Percentiles rank a stretch among this genome's conserved stretches.
phyloP scores from a whole-genome alignment of 2,113 vertebrate species.

The Hystrix cristata region DNA sequence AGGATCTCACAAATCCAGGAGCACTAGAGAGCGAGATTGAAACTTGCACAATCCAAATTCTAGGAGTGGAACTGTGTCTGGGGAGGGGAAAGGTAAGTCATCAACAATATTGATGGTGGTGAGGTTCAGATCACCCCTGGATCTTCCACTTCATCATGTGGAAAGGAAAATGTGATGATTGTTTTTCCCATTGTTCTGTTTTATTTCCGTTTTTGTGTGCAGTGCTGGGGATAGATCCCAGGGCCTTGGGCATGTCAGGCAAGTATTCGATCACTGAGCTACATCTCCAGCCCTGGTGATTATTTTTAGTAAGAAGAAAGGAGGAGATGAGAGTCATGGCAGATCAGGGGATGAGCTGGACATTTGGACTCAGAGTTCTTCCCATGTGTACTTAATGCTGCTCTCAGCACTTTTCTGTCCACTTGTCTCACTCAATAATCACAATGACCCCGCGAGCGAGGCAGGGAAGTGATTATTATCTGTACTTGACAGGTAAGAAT shows the following conservation, averaged over 20 bases:
- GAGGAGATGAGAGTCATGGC: background rate
- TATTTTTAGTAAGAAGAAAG: conserved; percentile 44
- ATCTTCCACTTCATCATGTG: background rate
- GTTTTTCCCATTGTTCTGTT: background rate
- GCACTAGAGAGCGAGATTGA: background rate
- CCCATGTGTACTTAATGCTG: conserved; percentile 54
- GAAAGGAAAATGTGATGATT: background rate
- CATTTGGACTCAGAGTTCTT: background rate
- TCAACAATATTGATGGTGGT: background rate
- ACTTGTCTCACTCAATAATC: conserved; percentile 45
- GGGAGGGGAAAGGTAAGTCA: background rate
- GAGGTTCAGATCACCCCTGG: background rate
- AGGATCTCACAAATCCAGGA: background rate
- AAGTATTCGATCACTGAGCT: background rate
- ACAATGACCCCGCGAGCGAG: conserved; percentile 43
- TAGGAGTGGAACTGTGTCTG: background rate
- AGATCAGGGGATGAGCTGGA: conserved; percentile 11
- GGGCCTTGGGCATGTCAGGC: background rate
- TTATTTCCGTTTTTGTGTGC: background rate
- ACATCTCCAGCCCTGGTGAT: background rate
- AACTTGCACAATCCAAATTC: background rate
- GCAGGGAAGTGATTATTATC: conserved; percentile 40
- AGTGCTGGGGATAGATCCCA: background rate
- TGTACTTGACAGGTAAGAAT: conserved; percentile 61
- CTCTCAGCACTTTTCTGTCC: conserved; percentile 46